A percentile compares a stretch with the other conserved stretches of the same genome.
Conservation (phyloP, 2,888 invertebrate genomes). For the Biston betularia region DNA sequence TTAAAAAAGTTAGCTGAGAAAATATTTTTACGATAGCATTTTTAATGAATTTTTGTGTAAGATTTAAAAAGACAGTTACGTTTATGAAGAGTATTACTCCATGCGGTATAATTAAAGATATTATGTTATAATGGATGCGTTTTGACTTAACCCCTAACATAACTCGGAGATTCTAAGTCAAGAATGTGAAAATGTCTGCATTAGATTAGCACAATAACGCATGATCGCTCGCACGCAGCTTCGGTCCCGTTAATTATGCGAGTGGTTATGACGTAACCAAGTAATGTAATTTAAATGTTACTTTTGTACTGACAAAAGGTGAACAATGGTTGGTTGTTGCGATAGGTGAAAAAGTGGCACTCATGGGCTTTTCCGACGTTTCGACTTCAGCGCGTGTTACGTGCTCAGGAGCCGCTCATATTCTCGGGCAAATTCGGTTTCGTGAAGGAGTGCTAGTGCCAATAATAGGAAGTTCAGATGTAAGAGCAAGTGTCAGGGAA, state of each 20-base stretch:
- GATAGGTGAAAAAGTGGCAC: slow-evolving; percentile 23
- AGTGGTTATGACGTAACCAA: slow-evolving; percentile 1
- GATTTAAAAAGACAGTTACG: slow-evolving; percentile 72
- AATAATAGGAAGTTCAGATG: slow-evolving; percentile 65
- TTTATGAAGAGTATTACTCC: slow-evolving; percentile 80
- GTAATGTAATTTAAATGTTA: slow-evolving; percentile 3
- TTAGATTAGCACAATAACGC: slow-evolving; percentile 14
- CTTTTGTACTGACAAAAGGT: slow-evolving; percentile 17
- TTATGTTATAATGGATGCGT: slow-evolving; percentile 60
- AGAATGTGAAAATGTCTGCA: slow-evolving; percentile 8
- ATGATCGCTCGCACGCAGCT: slow-evolving; percentile 17
- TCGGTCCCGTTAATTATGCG: slow-evolving; percentile 1
- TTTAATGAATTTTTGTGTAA: slow-evolving; percentile 59
- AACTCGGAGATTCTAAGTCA: neutral
- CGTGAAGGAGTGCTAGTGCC: slow-evolving; percentile 61
- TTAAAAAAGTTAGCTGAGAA: slow-evolving; percentile 68
- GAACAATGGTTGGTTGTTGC: slow-evolving; percentile 29
- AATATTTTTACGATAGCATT: slow-evolving; percentile 62
- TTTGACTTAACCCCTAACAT: slow-evolving; percentile 34
- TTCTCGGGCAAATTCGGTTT: slow-evolving; percentile 62
- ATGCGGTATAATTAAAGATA: slow-evolving; percentile 75
- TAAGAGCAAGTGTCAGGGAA: slow-evolving; percentile 60
- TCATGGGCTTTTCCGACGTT: slow-evolving; percentile 46
- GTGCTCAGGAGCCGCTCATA: slow-evolving; percentile 59
- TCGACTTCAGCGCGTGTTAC: slow-evolving; percentile 49